These are phyloP conservation scores for Porites evermanni DNA, from an alignment of 92 coral and sea anemone genomes.

Conservation along the genomic window DNA sequence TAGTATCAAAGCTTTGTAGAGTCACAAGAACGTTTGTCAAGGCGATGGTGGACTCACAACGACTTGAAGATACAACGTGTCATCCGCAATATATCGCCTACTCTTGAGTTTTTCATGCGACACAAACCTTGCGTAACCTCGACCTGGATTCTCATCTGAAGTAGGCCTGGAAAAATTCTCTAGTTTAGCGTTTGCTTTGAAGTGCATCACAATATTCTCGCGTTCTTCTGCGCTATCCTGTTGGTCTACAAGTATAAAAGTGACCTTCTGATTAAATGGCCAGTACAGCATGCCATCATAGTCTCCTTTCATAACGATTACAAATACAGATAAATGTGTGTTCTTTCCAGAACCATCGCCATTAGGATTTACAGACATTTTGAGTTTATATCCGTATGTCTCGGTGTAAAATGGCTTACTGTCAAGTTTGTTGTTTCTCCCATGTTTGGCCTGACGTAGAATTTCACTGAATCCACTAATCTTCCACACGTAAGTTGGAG, in stretches of 20 bases:
- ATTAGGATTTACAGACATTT: constrained; percentile 47
- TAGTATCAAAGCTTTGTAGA: background rate
- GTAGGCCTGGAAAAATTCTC: constrained; percentile 61
- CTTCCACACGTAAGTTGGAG: constrained; percentile 66
- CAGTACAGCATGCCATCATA: constrained; percentile 71
- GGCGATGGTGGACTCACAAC: constrained; percentile 23
- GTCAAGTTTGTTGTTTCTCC: constrained; percentile 38
- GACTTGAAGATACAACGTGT: constrained; percentile 56
- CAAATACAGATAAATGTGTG: constrained; percentile 55
- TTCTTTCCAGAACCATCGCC: constrained; percentile 47
- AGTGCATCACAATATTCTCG: constrained; percentile 44
- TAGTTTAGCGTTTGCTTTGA: constrained; percentile 34
- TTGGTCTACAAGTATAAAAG: constrained; percentile 66
- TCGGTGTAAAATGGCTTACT: constrained; percentile 64
- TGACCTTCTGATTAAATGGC: constrained; percentile 66
- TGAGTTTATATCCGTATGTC: constrained; percentile 65
- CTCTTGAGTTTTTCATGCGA: constrained; percentile 49
- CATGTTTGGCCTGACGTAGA: constrained; percentile 40
- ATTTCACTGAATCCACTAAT: constrained; percentile 35
- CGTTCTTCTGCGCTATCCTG: constrained; percentile 31
- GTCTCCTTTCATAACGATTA: constrained; percentile 67
- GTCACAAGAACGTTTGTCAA: background rate
- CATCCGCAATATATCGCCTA: constrained; percentile 60
- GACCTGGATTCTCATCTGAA: constrained; percentile 38
- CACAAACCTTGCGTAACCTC: constrained; percentile 44